phyloP scores from a whole-genome alignment of 2,113 vertebrate species.

The Gnathonemus echidnorhynchus region DNA sequence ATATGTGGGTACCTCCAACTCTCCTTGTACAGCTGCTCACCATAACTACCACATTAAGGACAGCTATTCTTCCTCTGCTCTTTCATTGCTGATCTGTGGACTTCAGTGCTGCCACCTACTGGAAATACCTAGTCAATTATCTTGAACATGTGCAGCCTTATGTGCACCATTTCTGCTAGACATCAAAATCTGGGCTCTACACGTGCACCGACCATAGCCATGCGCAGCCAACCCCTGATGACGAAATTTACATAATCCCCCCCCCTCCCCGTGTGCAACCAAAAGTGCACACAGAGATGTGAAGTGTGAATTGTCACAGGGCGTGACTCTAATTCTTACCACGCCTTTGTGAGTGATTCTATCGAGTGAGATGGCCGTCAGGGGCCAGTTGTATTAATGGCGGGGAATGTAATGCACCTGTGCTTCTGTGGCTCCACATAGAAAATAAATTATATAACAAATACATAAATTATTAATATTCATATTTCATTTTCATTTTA shows the following conservation, averaged over 20 bases:
- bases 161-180: no score
- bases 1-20: no score
- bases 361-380: not conserved
- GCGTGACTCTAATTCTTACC: not conserved
- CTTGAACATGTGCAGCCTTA: no score
- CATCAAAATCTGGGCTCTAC: no score
- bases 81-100: no score
- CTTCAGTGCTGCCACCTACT: no score
- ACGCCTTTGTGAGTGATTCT: not conserved
- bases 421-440: not conserved
- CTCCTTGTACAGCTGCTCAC: no score
- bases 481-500: not conserved
- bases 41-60: no score
- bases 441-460: not conserved
- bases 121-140: no score
- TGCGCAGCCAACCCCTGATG: not conserved
- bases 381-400: not conserved
- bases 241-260: not conserved
- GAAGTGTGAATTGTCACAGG: not conserved
- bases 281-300: not conserved
- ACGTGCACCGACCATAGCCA: no score
- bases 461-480: not conserved
- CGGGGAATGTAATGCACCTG: not conserved
- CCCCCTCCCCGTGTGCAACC: not conserved
- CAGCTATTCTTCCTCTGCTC: no score